A percentile compares a stretch with the other conserved stretches of the same genome.
These are phyloP conservation scores for Morus bassanus DNA, from an alignment of 2,797 vertebrate species.

Conservation along the genomic window DNA sequence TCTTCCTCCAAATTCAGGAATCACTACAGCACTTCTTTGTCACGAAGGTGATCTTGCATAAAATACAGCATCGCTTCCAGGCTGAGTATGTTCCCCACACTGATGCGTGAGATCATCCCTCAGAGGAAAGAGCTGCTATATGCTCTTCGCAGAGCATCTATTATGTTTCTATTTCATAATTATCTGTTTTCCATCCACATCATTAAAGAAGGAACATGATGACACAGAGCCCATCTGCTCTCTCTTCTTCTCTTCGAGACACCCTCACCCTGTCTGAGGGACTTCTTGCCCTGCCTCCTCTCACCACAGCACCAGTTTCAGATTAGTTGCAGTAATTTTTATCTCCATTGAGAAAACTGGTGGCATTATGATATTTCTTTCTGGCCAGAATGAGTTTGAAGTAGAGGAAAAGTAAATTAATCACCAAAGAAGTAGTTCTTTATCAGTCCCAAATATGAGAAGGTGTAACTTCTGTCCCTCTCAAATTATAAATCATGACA, in stretches of 20 bases:
- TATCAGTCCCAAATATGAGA: neutral
- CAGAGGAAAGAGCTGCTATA: neutral
- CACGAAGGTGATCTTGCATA: neutral
- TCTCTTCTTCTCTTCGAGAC: neutral
- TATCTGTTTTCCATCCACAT: neutral
- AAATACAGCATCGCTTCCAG: neutral
- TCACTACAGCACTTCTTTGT: neutral
- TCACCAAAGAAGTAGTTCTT: neutral
- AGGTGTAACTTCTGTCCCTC: neutral
- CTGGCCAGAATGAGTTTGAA: neutral
- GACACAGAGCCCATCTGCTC: neutral
- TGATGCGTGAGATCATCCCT: neutral
- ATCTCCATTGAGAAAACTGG: neutral
- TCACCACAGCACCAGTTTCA: neutral
- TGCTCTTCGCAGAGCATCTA: neutral
- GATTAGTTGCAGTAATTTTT: neutral
- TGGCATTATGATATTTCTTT: neutral
- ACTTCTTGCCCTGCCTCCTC: neutral
- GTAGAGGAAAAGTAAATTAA: conserved; percentile 8
- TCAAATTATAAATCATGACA: neutral
- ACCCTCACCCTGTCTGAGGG: neutral
- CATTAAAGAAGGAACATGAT: neutral
- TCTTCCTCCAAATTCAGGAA: neutral
- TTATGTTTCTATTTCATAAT: neutral
- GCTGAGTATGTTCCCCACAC: neutral